Percentiles rank a stretch among this genome's conserved stretches.
Conservation (phyloP, 2,113 vertebrate genomes). For the Hoplias malabaricus region DNA sequence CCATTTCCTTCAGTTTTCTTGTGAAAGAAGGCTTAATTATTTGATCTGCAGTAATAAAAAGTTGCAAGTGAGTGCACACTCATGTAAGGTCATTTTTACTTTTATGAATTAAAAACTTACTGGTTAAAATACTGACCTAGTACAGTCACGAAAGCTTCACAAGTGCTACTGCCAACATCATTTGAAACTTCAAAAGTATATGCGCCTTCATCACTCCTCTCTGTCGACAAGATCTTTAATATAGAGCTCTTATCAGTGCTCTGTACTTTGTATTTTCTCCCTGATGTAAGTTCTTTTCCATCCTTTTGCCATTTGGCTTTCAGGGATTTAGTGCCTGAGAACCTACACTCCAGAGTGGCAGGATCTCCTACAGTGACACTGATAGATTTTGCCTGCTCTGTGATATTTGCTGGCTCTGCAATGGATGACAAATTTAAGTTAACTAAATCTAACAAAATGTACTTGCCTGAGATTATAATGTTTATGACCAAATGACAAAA, state of each 20-base stretch:
- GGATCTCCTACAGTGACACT: slow-evolving; percentile 96
- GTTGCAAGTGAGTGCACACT: not conserved
- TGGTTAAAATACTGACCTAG: slow-evolving; percentile 79
- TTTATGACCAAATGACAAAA: slow-evolving; percentile 36
- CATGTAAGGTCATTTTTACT: not conserved
- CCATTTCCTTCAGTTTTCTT: slow-evolving; percentile 91
- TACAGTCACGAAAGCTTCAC: slow-evolving; percentile 86
- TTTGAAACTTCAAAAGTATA: slow-evolving; percentile 92
- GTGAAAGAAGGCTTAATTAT: slow-evolving; percentile 95
- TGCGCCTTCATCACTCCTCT: slow-evolving; percentile 87
- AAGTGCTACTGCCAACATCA: slow-evolving; percentile 87
- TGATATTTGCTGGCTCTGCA: slow-evolving; percentile 91
- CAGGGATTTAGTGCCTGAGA: slow-evolving; percentile 90
- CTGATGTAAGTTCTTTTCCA: slow-evolving; percentile 82
- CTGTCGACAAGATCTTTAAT: slow-evolving; percentile 86
- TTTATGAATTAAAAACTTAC: not conserved
- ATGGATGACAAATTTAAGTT: slow-evolving; percentile 26
- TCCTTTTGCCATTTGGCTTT: slow-evolving; percentile 87
- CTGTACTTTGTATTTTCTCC: slow-evolving; percentile 88
- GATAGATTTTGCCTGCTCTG: slow-evolving; percentile 89
- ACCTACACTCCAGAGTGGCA: slow-evolving; percentile 89
- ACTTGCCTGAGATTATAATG: slow-evolving; percentile 13
- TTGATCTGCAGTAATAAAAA: slow-evolving; percentile 79
- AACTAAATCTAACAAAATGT: not conserved
- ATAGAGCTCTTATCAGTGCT: slow-evolving; percentile 85